Percentiles rank a stretch among this genome's conserved stretches.
phyloP scores from a whole-genome alignment of 2,888 invertebrate species.

The Harpalus rufipes region DNA sequence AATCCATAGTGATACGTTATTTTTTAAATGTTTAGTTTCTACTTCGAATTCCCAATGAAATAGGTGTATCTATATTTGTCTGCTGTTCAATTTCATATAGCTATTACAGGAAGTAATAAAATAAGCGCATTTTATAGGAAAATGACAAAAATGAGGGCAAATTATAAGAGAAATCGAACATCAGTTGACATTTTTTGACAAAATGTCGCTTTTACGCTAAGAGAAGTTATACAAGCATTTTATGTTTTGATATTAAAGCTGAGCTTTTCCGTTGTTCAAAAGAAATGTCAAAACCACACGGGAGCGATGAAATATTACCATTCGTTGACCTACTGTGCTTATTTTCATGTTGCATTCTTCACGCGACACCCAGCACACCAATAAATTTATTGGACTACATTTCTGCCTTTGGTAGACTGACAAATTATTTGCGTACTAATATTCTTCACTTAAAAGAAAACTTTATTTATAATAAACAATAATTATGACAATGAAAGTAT shows the following conservation, averaged over 20 bases:
- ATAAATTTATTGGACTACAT: neutral
- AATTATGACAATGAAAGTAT: too few relatives aligned
- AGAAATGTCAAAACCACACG: conserved; percentile 64
- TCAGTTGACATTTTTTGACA: conserved; percentile 45
- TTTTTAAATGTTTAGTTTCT: too few relatives aligned
- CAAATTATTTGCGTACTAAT: neutral
- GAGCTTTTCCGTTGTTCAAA: conserved; percentile 28
- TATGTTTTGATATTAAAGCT: conserved; percentile 46
- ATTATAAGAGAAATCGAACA: conserved; percentile 29
- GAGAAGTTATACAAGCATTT: conserved; percentile 45
- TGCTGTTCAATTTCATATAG: too few relatives aligned
- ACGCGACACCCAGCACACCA: neutral
- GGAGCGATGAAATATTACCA: conserved; percentile 60
- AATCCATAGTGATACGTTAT: too few relatives aligned
- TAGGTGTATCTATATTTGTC: too few relatives aligned
- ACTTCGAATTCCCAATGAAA: too few relatives aligned
- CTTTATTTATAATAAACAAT: too few relatives aligned
- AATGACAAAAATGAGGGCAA: conserved; percentile 16
- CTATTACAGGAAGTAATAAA: too few relatives aligned
- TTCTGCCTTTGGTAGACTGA: neutral
- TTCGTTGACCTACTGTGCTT: conserved; percentile 54
- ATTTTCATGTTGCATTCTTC: conserved; percentile 21
- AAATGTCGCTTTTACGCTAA: conserved; percentile 62
- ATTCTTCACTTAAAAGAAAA: neutral
- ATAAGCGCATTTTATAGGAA: too few relatives aligned